Base-by-base conservation (phyloP, 2,888 invertebrate genomes). In the Diogma glabrata region DNA sequence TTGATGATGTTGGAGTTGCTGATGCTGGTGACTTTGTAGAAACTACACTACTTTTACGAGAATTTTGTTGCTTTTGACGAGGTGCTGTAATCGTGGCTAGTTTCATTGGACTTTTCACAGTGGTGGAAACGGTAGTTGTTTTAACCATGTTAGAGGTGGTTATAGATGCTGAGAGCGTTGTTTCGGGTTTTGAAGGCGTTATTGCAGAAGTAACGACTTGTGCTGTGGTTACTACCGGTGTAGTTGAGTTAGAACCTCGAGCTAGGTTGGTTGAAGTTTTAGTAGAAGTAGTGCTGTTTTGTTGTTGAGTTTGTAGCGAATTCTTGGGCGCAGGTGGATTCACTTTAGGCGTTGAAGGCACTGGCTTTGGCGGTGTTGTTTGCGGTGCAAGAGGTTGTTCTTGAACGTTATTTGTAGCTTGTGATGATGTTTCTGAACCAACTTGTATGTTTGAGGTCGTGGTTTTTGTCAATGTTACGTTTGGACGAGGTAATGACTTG, bases 111-210 rank as follows among this genome's bases (percentile, higher is more conserved):
- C 33, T 48, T 38, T 54, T 54, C n/a, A 50, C 51, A 22, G 53
- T 47, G 17, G 47, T 28, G 8, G 63, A 60, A 60, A 58, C 66
- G 23, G 60, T 64, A 54, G 70, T 73, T 23, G 72, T 67, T 53
- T 72, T 71, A 62, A 72, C 72, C 3, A 72, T 71, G 63, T 71
- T 72, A 47, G 70, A 69, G 56, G 72, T 71, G 56, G 73, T 72
- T 55, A 67, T 71, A 56, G 72, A 73, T 17, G 72, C 71, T 59
- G 72, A 57, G 58, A 28, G 43, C 14, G 28, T 14, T 40, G 22
- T 49, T 40, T 43, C 28, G 14, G 8, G 36, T 28, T 28, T 16
- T 28, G 26, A 8, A 2, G 26, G 26, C 22, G 51, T 8, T 23
- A 10, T 10, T 8, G 28, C 20, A 6, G 40, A 9, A n/a, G 22